Evolutionary conservation across 2,888 invertebrate species (phyloP).

Genomic region (Anagyrus pseudococci): DNA sequence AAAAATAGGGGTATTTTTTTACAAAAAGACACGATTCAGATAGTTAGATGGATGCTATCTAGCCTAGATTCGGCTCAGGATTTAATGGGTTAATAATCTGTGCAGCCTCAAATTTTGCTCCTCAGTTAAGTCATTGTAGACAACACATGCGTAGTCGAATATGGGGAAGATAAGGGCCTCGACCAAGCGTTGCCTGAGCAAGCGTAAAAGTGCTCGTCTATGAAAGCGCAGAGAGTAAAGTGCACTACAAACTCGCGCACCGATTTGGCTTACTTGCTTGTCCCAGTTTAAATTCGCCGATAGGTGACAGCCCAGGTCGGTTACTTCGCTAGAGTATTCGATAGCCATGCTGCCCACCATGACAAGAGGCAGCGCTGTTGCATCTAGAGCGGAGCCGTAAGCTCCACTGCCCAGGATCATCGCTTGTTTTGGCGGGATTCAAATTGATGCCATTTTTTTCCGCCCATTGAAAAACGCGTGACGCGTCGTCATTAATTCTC

Average conservation of each 20-base stretch:
- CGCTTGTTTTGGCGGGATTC: constrained; percentile 14
- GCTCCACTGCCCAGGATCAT: constrained; percentile 16
- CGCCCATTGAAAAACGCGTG: constrained; percentile 8
- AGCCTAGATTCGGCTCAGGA: too few relatives aligned
- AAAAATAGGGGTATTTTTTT: too few relatives aligned
- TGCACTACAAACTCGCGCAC: background rate
- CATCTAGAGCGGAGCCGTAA: background rate
- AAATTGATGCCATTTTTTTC: background rate
- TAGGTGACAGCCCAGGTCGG: background rate
- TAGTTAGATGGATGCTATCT: too few relatives aligned
- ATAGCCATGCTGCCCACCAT: background rate
- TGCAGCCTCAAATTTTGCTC: background rate
- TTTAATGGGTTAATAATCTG: too few relatives aligned
- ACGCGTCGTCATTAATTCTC: constrained; percentile 8
- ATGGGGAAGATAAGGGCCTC: background rate
- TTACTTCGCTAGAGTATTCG: background rate
- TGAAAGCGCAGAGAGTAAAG: background rate
- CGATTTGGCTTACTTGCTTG: background rate
- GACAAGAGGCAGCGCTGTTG: background rate
- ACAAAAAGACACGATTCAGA: too few relatives aligned
- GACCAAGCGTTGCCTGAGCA: background rate
- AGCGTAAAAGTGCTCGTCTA: background rate
- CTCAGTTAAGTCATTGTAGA: background rate
- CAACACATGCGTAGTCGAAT: constrained; percentile 1
- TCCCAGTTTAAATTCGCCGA: background rate